A percentile compares a stretch with the other conserved stretches of the same genome.
Evolutionary conservation across 2,113 vertebrate species (phyloP).

Genomic region (Crotalus helleri): DNA sequence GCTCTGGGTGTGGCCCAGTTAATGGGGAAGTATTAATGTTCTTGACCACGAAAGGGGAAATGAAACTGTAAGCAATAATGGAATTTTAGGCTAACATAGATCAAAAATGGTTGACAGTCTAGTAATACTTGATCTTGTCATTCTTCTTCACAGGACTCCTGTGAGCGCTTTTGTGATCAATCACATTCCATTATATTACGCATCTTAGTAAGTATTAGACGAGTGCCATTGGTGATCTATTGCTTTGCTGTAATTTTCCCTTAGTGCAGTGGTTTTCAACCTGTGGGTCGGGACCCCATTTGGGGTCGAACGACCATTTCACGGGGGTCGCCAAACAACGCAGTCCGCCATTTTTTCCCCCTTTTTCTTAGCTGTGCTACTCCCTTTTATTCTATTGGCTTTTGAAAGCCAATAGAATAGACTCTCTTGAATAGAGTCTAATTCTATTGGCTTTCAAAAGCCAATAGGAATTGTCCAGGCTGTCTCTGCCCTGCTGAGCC

Average conservation of each 20-base stretch:
- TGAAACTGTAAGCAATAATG: too few species aligned
- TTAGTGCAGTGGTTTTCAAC: not conserved
- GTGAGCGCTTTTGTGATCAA: conserved; percentile 71
- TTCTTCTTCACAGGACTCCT: conserved; percentile 61
- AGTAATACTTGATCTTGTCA: not conserved
- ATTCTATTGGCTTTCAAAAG: too few species aligned
- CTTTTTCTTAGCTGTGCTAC: too few species aligned
- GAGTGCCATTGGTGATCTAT: not conserved
- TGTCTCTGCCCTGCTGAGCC: too few species aligned
- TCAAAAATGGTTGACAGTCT: not conserved
- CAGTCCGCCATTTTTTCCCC: too few species aligned
- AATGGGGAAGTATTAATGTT: not conserved
- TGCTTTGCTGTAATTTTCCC: not conserved
- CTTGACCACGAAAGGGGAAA: not conserved
- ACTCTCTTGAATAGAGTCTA: too few species aligned
- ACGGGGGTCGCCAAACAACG: too few species aligned
- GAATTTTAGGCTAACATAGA: not conserved
- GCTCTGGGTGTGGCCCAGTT: not conserved
- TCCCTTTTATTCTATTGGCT: too few species aligned
- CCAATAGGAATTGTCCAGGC: too few species aligned
- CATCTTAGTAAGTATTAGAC: conserved; percentile 82
- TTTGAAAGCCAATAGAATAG: too few species aligned
- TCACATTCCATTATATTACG: conserved; percentile 78
- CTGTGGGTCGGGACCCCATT: too few species aligned
- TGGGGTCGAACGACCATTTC: too few species aligned